Evolutionary conservation across 2,888 invertebrate genomes (phyloP).

Genomic region (Unio pictorum): DNA sequence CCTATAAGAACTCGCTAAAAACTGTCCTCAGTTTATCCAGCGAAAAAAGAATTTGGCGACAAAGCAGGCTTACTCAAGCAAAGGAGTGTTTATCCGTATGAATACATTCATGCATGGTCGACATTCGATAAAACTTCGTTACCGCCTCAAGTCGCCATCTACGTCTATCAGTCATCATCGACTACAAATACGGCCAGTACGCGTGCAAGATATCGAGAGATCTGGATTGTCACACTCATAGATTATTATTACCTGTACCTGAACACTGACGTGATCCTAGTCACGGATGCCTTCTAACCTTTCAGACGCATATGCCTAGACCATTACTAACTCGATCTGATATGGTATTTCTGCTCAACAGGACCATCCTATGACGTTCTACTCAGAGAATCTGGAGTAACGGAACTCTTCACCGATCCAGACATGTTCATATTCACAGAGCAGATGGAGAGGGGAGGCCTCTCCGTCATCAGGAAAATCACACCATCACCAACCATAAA

Average conservation of each 20-base stretch:
- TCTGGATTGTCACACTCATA: background rate
- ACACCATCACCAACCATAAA: slow-evolving; percentile 45
- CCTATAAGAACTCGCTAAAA: too few relatives aligned
- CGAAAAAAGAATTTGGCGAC: too few relatives aligned
- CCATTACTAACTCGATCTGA: slow-evolving; percentile 51
- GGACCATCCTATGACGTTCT: slow-evolving; percentile 59
- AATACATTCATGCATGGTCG: too few relatives aligned
- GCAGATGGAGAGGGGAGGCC: slow-evolving; percentile 29
- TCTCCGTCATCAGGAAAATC: slow-evolving; percentile 30
- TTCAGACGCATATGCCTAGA: slow-evolving; percentile 50
- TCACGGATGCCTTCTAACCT: slow-evolving; percentile 64
- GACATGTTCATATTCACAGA: slow-evolving; percentile 47
- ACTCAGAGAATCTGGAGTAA: slow-evolving; percentile 47
- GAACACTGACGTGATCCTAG: slow-evolving; percentile 40
- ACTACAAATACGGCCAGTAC: too few relatives aligned
- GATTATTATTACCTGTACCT: slow-evolving; percentile 7
- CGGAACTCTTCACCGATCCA: slow-evolving; percentile 48
- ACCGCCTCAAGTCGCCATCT: too few relatives aligned
- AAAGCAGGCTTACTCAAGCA: too few relatives aligned
- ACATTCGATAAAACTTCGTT: too few relatives aligned
- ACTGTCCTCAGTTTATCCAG: too few relatives aligned
- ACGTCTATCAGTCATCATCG: too few relatives aligned
- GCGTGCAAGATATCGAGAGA: too few relatives aligned
- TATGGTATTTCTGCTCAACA: slow-evolving; percentile 52
- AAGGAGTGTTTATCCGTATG: too few relatives aligned